Conservation (phyloP, 2,888 invertebrate genomes). For the Diaprepes abbreviatus region DNA sequence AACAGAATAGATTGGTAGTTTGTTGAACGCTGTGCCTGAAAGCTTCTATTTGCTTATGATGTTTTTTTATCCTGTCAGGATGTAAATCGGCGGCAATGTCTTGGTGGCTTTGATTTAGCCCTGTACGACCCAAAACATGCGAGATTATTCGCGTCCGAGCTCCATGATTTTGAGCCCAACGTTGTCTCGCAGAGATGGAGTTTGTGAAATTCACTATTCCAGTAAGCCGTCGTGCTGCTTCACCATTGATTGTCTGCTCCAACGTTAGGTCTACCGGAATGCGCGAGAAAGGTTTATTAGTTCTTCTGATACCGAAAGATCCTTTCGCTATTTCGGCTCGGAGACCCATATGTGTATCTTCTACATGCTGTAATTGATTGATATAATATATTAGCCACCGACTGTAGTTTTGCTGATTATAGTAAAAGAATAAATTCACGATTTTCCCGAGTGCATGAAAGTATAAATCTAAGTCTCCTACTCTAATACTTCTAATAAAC, state of each 20-base stretch:
- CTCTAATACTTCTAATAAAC: neutral
- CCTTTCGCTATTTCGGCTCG: slow-evolving; percentile 34
- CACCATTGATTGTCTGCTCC: slow-evolving; percentile 48
- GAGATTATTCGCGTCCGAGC: no score
- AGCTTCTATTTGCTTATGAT: neutral
- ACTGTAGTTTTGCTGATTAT: no score
- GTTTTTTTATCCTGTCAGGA: neutral
- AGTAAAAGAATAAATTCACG: slow-evolving; percentile 25
- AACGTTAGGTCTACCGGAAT: slow-evolving; percentile 46
- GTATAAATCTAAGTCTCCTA: slow-evolving; percentile 3
- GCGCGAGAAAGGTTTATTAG: slow-evolving; percentile 38
- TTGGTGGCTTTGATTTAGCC: neutral
- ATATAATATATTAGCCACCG: slow-evolving; percentile 39
- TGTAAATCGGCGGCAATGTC: slow-evolving; percentile 4
- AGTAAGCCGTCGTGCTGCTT: slow-evolving; percentile 44
- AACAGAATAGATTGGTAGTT: neutral
- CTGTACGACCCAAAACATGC: no score
- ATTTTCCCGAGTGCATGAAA: neutral
- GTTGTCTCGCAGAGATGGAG: slow-evolving; percentile 47
- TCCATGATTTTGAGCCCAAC: no score
- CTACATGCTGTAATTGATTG: slow-evolving; percentile 18
- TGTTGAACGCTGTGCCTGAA: neutral
- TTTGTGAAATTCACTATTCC: slow-evolving; percentile 44
- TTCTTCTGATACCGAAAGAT: slow-evolving; percentile 50
- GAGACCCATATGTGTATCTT: slow-evolving; percentile 31